Percentiles rank a stretch among this genome's conserved stretches.
Evolutionary conservation across 1,140 invertebrate genomes (phyloP).

Genomic region (Tenebrio molitor): DNA sequence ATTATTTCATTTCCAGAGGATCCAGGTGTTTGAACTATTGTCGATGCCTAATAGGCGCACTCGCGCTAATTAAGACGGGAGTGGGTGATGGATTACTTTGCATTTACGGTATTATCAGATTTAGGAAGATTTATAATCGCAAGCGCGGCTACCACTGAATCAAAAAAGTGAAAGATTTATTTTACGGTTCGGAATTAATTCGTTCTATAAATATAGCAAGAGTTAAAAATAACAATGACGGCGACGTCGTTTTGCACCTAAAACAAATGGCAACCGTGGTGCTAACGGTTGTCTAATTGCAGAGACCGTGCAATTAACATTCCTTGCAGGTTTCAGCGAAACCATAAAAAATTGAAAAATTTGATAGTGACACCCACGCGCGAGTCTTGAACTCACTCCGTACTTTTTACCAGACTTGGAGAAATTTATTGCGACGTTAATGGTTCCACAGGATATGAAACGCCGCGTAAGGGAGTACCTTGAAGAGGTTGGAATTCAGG

Average conservation of each 20-base stretch:
- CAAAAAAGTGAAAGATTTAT: slow-evolving; percentile 20
- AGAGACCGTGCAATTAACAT: background rate
- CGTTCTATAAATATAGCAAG: background rate
- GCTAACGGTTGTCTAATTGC: slow-evolving; percentile 11
- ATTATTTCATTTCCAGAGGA: slow-evolving; percentile 13
- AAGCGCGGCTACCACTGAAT: background rate
- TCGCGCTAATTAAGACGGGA: background rate
- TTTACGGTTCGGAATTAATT: background rate
- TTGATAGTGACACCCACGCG: background rate
- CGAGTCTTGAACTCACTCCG: too few species aligned
- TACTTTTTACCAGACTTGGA: too few species aligned
- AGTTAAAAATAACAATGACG: slow-evolving; percentile 36
- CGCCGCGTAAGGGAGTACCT: too few species aligned
- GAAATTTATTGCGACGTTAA: too few species aligned
- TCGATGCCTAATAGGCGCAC: background rate
- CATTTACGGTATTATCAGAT: slow-evolving; percentile 5
- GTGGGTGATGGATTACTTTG: slow-evolving; percentile 21
- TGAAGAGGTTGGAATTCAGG: too few species aligned
- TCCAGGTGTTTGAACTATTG: slow-evolving; percentile 24
- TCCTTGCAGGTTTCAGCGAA: background rate
- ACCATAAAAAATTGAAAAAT: background rate
- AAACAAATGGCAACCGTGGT: slow-evolving; percentile 7
- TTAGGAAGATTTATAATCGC: slow-evolving; percentile 9
- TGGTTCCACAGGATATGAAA: too few species aligned
- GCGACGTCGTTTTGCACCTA: slow-evolving; percentile 4